These are phyloP conservation scores for Thamnaconus septentrionalis DNA, from an alignment of 2,113 vertebrate species.

Conservation along the genomic window DNA sequence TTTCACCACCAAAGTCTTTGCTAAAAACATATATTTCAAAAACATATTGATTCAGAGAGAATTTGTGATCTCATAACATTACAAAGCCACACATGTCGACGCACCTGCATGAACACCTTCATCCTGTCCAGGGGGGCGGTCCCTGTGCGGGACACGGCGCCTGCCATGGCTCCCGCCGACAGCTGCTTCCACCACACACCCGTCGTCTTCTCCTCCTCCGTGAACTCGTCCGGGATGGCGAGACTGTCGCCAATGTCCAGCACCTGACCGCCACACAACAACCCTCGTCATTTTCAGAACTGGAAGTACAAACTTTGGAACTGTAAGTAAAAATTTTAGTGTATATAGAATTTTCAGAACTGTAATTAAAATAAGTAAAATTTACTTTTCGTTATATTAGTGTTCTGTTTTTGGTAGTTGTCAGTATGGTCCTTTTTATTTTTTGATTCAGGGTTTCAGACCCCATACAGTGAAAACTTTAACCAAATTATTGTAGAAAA, in stretches of 20 bases:
- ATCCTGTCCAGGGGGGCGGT: conserved; percentile 94
- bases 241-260: conserved; percentile 97
- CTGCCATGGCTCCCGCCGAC: conserved; percentile 85
- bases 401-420: too few relatives aligned
- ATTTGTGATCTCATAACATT: not conserved
- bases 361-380: too few relatives aligned
- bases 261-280: conserved; percentile 73
- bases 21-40: not conserved
- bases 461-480: too few relatives aligned
- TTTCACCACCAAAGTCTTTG: too few relatives aligned
- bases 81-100: not conserved
- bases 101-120: conserved; percentile 99
- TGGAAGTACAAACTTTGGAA: not conserved
- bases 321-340: too few relatives aligned
- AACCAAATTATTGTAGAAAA: too few relatives aligned
- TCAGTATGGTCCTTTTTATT: too few relatives aligned
- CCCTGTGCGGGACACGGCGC: conserved; percentile 92
- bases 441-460: too few relatives aligned
- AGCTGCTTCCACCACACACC: conserved; percentile 97
- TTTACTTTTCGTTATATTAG: too few relatives aligned
- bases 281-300: not conserved
- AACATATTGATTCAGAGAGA: not conserved
- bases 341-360: too few relatives aligned
- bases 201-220: conserved; percentile 90
- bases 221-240: conserved; percentile 96